Base-by-base conservation (phyloP, 2,113 vertebrate genomes). In the Cebus imitator region DNA sequence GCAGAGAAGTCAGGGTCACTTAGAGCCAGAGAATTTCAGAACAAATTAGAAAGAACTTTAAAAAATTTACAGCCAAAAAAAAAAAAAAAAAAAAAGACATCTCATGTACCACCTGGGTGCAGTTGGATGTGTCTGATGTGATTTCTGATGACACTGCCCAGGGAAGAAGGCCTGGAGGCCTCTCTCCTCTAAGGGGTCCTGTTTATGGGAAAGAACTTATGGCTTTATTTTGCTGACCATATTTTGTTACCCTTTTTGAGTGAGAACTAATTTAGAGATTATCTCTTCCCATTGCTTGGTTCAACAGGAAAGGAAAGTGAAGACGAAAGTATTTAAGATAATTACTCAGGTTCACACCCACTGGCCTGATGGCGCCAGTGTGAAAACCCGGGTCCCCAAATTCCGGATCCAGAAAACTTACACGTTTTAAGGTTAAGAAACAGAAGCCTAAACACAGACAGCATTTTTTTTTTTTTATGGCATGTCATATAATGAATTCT, bases 251-350 rank as follows among this genome's bases (percentile, higher is more conserved):
- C 70, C 43, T 48, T 75, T 93, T 76, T 18, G 66, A 94, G 78
- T 25, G 78, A 30, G 80, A 94, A 84, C 90, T 91, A 78, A 96
- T 90, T 96, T 85, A 87, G 96, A 97, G 96, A 97, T 95, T 93
- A 95, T 93, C 96, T 95, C 55, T 0, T 95, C 64, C 92, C 45
- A 32, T 64, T 52, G 61, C 94, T 87, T 85, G 30, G 75, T 90
- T 81, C 3, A 35, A 48, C 48, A 32, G 16, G 78, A 84, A 90
- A 93, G 94, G 95, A 95, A 91, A 90, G 79, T 20, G 68, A 93
- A 70, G 90, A 45, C 25, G 35, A 90, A 96, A 61, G 95, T 55
- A 68, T 84, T 90, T 80, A 95, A 88, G 93, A 92, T 96, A 95
- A 95, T 66, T 84, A 83, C 75, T 48, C 10, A 23, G n/a, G 83